These are phyloP conservation scores for Lutjanus campechanus DNA, from an alignment of 2,797 vertebrate species.

Conservation along the genomic window DNA sequence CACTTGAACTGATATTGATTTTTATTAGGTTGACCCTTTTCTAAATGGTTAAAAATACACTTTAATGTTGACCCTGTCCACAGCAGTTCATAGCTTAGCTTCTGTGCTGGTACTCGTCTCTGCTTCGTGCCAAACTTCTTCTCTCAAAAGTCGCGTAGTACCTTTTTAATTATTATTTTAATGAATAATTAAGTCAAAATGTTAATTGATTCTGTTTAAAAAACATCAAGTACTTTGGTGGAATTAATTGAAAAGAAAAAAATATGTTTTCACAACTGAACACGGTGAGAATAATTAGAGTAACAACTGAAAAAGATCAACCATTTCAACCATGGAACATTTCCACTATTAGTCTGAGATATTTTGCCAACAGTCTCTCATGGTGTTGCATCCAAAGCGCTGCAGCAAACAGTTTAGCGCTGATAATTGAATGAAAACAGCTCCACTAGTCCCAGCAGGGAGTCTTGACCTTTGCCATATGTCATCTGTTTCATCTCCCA, in stretches of 20 bases:
- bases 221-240: too few species aligned
- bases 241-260: too few species aligned
- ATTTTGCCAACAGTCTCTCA: background rate
- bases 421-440: slow-evolving; percentile 27
- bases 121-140: background rate
- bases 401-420: background rate
- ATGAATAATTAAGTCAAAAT: too few species aligned
- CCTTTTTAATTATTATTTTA: too few species aligned
- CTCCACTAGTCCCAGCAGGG: slow-evolving; percentile 6
- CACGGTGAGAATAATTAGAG: background rate
- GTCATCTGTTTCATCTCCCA: slow-evolving; percentile 47
- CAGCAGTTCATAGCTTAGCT: too few species aligned
- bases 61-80: too few species aligned
- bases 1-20: too few species aligned
- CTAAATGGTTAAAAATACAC: too few species aligned
- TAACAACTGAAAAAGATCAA: background rate
- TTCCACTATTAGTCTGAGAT: background rate
- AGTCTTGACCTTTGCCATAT: slow-evolving; percentile 58
- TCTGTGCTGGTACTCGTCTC: too few species aligned
- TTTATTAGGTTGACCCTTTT: too few species aligned
- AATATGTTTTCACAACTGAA: background rate
- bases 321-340: too few species aligned
- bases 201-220: too few species aligned
- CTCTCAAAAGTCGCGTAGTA: background rate
- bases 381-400: background rate